These are phyloP conservation scores for Tarsius wallacei DNA, from an alignment of 2,797 vertebrate genomes.

Conservation along the genomic window DNA sequence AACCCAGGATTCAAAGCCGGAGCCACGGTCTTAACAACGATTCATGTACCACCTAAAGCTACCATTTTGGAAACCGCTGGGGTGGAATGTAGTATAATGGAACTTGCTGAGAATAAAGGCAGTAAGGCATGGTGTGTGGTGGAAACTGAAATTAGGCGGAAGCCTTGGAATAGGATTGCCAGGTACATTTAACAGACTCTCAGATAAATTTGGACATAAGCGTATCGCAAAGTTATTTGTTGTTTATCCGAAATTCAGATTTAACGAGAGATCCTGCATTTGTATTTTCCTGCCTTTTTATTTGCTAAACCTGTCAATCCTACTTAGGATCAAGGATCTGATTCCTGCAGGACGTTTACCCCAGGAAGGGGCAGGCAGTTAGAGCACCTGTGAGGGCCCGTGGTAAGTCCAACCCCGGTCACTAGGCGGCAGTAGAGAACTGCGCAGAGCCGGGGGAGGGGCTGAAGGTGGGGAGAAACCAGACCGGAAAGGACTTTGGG, in stretches of 20 bases:
- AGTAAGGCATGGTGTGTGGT: not conserved
- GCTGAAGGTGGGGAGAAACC: no score
- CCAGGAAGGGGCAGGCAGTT: no score
- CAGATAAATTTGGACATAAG: not conserved
- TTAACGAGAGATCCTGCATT: not conserved
- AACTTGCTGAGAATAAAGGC: not conserved
- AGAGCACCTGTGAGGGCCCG: not conserved
- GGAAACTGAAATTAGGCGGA: not conserved
- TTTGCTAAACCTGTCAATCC: not conserved
- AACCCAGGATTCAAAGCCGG: not conserved
- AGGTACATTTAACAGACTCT: not conserved
- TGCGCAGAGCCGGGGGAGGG: not conserved
- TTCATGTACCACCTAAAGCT: not conserved
- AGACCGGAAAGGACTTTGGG: not conserved
- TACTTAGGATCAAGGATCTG: not conserved
- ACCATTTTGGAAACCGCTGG: not conserved
- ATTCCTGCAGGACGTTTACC: not conserved
- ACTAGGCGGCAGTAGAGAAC: constrained; percentile 66
- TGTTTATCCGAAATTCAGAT: constrained; percentile 21
- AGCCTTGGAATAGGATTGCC: not conserved
- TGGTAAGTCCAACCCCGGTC: not conserved
- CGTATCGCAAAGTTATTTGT: constrained; percentile 7
- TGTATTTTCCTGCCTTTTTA: constrained; percentile 59
- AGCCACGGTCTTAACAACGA: not conserved
- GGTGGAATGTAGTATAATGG: not conserved